A percentile compares a stretch with the other conserved stretches of the same genome.
Conservation (phyloP, 2,113 vertebrate species). For the Labeo rohita region DNA sequence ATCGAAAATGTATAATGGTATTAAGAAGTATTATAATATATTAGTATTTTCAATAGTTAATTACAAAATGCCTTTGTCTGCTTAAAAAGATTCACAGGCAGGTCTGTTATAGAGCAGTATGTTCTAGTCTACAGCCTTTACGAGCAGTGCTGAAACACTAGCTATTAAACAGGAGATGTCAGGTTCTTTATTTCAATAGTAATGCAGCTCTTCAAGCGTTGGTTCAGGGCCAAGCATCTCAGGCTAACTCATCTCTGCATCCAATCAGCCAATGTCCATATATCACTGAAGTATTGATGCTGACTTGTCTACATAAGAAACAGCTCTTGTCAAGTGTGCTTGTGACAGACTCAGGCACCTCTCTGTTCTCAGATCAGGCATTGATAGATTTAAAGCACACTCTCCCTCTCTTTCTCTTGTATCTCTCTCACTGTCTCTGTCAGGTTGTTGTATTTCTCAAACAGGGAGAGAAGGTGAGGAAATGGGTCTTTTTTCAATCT, state of each 20-base stretch:
- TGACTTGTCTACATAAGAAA: constrained; percentile 12
- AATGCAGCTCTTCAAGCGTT: constrained; percentile 9
- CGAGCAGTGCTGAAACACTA: constrained; percentile 4
- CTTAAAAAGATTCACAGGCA: constrained; percentile 9
- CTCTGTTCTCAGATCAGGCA: constrained; percentile 23
- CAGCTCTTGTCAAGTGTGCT: not conserved
- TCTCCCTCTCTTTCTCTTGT: not conserved
- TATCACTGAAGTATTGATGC: constrained; percentile 14
- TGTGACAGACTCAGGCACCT: not conserved
- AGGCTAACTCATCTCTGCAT: not conserved
- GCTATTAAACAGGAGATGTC: constrained; percentile 5
- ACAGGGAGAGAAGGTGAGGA: not conserved
- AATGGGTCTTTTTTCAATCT: not conserved
- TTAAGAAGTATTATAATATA: not conserved
- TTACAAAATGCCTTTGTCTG: not conserved
- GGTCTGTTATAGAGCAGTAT: not conserved
- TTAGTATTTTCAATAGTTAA: not conserved
- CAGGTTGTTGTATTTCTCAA: not conserved
- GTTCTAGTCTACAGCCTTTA: constrained; percentile 4
- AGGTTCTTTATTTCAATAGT: constrained; percentile 18
- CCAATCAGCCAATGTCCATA: not conserved
- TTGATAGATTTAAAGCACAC: constrained; percentile 19
- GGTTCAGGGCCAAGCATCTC: not conserved
- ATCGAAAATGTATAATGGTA: not conserved
- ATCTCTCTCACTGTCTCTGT: not conserved